phyloP scores from a whole-genome alignment of 2,888 invertebrate species.

The Acleris literana region DNA sequence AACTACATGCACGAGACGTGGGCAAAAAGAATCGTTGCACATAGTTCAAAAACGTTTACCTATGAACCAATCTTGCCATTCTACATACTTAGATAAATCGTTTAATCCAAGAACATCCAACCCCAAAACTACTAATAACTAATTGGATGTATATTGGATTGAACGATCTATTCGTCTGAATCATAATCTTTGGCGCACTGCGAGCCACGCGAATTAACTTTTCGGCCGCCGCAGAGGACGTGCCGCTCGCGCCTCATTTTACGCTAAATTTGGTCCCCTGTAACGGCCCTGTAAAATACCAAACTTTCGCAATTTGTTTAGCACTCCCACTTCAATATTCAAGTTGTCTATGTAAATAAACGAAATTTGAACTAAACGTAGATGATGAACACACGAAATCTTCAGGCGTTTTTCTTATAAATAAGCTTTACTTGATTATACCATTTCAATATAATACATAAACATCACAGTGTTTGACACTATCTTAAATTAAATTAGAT shows the following conservation, averaged over 20 bases:
- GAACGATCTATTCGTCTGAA: too few species aligned
- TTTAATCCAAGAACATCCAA: too few species aligned
- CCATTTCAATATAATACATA: too few species aligned
- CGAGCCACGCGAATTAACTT: slow-evolving; percentile 46
- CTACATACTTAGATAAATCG: too few species aligned
- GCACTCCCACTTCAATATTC: slow-evolving; percentile 14
- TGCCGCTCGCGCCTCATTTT: slow-evolving; percentile 42
- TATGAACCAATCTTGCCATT: too few species aligned
- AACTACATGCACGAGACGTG: too few species aligned
- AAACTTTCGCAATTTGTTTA: slow-evolving; percentile 39
- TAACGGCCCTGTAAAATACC: slow-evolving; percentile 44
- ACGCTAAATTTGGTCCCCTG: slow-evolving; percentile 47
- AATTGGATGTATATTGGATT: too few species aligned
- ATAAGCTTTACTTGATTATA: too few species aligned
- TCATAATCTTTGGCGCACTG: slow-evolving; percentile 34
- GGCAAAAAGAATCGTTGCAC: too few species aligned
- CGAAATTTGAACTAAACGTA: not conserved
- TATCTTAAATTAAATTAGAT: not conserved
- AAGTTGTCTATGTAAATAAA: slow-evolving; percentile 25
- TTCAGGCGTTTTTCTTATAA: not conserved
- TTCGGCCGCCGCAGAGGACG: slow-evolving; percentile 44
- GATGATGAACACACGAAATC: not conserved
- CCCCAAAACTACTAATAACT: too few species aligned
- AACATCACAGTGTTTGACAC: too few species aligned
- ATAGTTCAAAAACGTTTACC: too few species aligned